A percentile compares a stretch with the other conserved stretches of the same genome.
Evolutionary conservation across 2,888 invertebrate genomes (phyloP).

Genomic region (Leucophora obtusa): DNA sequence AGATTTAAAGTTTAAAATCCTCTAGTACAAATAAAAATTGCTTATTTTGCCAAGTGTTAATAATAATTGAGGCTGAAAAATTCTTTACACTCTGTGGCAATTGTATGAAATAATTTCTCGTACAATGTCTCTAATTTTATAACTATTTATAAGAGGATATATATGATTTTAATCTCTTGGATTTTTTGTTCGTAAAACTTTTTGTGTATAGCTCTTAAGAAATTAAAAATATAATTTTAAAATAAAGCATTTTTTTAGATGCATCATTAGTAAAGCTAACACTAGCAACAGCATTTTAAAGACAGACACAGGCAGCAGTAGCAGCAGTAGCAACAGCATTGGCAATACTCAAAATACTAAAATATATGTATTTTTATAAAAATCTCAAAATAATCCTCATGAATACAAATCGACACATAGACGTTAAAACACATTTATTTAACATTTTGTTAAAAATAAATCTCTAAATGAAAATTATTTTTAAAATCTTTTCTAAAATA

Average conservation of each 20-base stretch:
- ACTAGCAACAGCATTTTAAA: slow-evolving; percentile 70
- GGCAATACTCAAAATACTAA: slow-evolving; percentile 42
- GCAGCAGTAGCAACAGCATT: slow-evolving; percentile 36
- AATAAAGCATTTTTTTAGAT: slow-evolving; percentile 77
- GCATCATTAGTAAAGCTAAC: slow-evolving; percentile 78
- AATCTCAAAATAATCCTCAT: slow-evolving; percentile 54
- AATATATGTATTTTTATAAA: slow-evolving; percentile 53
- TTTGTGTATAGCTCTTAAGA: slow-evolving; percentile 44
- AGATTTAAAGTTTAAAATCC: slow-evolving; percentile 41
- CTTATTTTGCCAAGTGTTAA: slow-evolving; percentile 60
- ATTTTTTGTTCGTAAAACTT: slow-evolving; percentile 44
- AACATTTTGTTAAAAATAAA: slow-evolving; percentile 56
- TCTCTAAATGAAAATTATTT: slow-evolving; percentile 24
- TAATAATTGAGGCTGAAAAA: slow-evolving; percentile 67
- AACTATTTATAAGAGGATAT: slow-evolving; percentile 61
- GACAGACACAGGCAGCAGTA: slow-evolving; percentile 63
- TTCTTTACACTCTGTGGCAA: slow-evolving; percentile 66
- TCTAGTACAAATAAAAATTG: slow-evolving; percentile 3
- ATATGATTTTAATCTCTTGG: slow-evolving; percentile 64
- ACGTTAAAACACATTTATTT: slow-evolving; percentile 57
- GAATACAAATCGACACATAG: slow-evolving; percentile 61
- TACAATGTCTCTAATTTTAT: slow-evolving; percentile 64
- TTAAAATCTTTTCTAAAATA: slow-evolving; percentile 24
- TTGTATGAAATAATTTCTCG: slow-evolving; percentile 51
- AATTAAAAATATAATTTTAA: slow-evolving; percentile 67